Conservation (phyloP, 2,888 invertebrate species). For the Cyrtodaria siliqua region DNA sequence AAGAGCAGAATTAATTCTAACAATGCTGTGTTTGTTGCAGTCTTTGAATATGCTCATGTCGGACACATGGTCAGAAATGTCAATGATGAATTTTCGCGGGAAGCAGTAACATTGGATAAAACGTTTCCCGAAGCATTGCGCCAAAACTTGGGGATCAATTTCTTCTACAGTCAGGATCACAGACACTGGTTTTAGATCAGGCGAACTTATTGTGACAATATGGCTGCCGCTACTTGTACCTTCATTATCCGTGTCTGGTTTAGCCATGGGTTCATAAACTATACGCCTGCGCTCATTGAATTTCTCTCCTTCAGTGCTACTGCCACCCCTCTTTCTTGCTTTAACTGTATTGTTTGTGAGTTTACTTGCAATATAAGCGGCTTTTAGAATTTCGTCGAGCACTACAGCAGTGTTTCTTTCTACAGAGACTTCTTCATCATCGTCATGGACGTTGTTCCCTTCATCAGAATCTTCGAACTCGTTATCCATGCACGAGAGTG, state of each 20-base stretch:
- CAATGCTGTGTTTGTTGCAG: background rate
- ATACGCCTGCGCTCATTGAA: too few species aligned
- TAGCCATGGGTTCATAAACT: too few species aligned
- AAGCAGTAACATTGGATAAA: conserved; percentile 61
- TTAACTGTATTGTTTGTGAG: background rate
- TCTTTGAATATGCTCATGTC: conserved; percentile 9
- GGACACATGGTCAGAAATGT: conserved; percentile 57
- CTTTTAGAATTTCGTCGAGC: background rate
- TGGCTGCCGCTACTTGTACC: too few species aligned
- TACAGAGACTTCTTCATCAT: conserved; percentile 3
- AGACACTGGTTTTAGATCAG: too few species aligned
- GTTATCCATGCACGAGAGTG: background rate
- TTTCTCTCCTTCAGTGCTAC: too few species aligned
- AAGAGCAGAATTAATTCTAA: conserved; percentile 30
- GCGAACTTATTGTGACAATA: too few species aligned
- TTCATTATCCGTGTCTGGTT: too few species aligned
- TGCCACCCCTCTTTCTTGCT: too few species aligned
- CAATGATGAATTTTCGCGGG: conserved; percentile 71
- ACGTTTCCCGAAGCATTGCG: too few species aligned
- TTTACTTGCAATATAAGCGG: background rate
- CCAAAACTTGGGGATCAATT: too few species aligned
- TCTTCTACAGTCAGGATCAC: too few species aligned
- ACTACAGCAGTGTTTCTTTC: background rate
- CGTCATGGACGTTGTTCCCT: conserved; percentile 21
- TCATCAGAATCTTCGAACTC: conserved; percentile 6